These are phyloP conservation scores for Drosophila diplacantha DNA, from an alignment of 2,888 invertebrate genomes.

Conservation along the genomic window DNA sequence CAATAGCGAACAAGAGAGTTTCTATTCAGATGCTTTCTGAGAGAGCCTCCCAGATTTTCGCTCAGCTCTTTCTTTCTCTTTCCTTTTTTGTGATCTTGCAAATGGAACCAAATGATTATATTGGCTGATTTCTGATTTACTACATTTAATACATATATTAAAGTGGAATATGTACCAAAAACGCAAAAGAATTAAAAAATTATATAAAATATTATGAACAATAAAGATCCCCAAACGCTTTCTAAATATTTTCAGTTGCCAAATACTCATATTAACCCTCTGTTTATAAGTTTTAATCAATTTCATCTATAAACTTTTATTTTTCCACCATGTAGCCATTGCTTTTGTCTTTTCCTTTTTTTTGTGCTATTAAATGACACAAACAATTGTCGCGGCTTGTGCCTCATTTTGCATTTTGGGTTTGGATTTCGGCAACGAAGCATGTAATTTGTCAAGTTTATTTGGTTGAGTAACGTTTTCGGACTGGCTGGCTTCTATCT, in stretches of 20 bases:
- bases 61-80: too few species aligned
- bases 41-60: too few species aligned
- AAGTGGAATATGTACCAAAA: too few species aligned
- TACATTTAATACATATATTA: too few species aligned
- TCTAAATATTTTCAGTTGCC: too few species aligned
- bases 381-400: constrained; percentile 31
- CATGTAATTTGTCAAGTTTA: constrained; percentile 69
- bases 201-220: neutral
- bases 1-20: too few species aligned
- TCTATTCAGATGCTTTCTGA: too few species aligned
- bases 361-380: constrained; percentile 43
- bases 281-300: neutral
- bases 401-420: constrained; percentile 36
- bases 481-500: constrained; percentile 11
- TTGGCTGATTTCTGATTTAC: neutral
- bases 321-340: neutral
- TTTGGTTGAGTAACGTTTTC: constrained; percentile 62
- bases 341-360: constrained; percentile 10
- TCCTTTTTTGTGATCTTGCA: too few species aligned
- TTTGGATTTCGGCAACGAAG: constrained; percentile 47
- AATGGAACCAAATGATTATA: neutral
- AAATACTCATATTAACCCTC: neutral
- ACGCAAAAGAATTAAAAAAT: too few species aligned
- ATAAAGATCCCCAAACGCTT: neutral
- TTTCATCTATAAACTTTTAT: neutral